phyloP scores from a whole-genome alignment of 2,888 invertebrate genomes.

The Trichopria drosophilae region DNA sequence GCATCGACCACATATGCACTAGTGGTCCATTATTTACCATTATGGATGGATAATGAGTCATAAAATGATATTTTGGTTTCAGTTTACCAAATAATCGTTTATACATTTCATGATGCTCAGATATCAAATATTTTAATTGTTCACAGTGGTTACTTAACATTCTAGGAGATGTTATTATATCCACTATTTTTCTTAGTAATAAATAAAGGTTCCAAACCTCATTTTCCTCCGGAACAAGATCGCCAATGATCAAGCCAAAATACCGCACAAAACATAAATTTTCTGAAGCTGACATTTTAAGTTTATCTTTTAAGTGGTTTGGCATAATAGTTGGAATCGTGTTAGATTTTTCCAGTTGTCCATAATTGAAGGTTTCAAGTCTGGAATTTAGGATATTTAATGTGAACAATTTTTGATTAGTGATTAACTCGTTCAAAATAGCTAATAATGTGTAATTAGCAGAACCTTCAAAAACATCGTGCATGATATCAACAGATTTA shows the following conservation, averaged over 20 bases:
- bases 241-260: too few relatives aligned
- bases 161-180: conserved; percentile 13
- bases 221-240: too few relatives aligned
- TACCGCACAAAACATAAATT: too few relatives aligned
- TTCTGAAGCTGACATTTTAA: conserved; percentile 23
- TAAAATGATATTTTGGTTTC: conserved; percentile 24
- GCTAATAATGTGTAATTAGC: conserved; percentile 4
- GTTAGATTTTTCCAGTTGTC: conserved; percentile 8
- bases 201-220: conserved; percentile 15
- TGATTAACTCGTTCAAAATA: conserved; percentile 7
- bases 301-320: conserved; percentile 4
- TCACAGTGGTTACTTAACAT: conserved; percentile 7
- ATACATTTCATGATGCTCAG: conserved; percentile 21
- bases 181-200: conserved; percentile 19
- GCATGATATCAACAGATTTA: conserved; percentile 11
- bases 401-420: not conserved
- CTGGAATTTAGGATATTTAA: conserved; percentile 9
- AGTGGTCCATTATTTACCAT: conserved; percentile 12
- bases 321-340: conserved; percentile 3
- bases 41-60: conserved; percentile 10
- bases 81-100: conserved; percentile 12
- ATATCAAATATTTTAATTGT: conserved; percentile 14
- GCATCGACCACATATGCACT: conserved; percentile 11
- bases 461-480: conserved; percentile 11
- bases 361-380: conserved; percentile 12